Base-by-base conservation (phyloP, 2,113 vertebrate genomes). In the Strigops habroptila region DNA sequence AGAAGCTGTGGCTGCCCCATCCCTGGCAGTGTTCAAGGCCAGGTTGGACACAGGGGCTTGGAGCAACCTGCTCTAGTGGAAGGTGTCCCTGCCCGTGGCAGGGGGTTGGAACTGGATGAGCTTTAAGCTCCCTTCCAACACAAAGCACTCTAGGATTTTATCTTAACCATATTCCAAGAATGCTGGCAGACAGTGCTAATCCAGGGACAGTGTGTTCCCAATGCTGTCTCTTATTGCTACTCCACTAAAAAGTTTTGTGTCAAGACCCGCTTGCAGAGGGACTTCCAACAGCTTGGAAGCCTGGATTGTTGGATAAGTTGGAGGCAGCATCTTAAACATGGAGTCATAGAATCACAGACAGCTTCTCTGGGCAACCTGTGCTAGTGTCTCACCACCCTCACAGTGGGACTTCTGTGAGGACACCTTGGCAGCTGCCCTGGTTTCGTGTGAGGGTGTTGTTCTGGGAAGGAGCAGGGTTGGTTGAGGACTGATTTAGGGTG, bases 131-230 rank as follows among this genome's bases (percentile, higher is more conserved):
- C 57, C 9, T 35, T 59, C 57, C 57, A 35, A 6, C 21, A 10
- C 22, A 14, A 23, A 35, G 13, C 22, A 59, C 9, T 23, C 9
- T 59, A n/a, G 8, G 33, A 10, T 59, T 59, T 23, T 23, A 24
- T 59, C 33, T 59, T 39, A n/a, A 13, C 15, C 35, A 3, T 0
- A 0, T 43, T 35, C 33, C 49, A 43, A 37, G 62, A 12, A 44
- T 59, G 4, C 24, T 62, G 52, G 18, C 2, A 4, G 71, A 80
- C 24, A 55, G 0, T 16, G 49, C 39, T 46, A 5, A 69, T 39
- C 49, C 68, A 33, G 76, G 52, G 48, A 25, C 22, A 37, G 3
- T 5, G 5, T 0, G 2, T n/a, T 92, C 39, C 43, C 0, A 0
- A 5, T 31, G 25, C 75, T 74, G 30, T 10, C 64, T 67, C 41